Base-by-base conservation (phyloP, 2,888 invertebrate species). In the Empis livida region DNA sequence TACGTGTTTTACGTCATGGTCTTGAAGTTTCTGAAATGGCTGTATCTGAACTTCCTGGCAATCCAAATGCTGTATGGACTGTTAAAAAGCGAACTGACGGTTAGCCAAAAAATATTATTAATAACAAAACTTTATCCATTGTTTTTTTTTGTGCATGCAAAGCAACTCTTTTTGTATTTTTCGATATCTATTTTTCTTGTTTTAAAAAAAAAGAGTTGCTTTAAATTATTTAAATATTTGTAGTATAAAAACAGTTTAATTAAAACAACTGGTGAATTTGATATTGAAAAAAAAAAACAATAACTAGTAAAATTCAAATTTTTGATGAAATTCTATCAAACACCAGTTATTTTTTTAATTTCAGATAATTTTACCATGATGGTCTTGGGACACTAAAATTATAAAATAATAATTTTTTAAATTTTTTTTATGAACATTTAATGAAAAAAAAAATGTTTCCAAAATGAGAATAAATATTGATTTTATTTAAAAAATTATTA, bases 21-120 rank as follows among this genome's bases (percentile, higher is more conserved):
- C 74, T 99, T 44, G 99, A 97, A 75, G 96, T 99, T 2, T 91
- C 95, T 0, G 99, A 99, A 72, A 99, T 99, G 99, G 99, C 99
- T 49, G 96, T 99, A 3, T 96, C 96, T 20, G 99, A 99, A 70
- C 73, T 99, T 56, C 99, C 99, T n/a, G 97, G 97, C 63, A 97
- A 94, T 63, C 99, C 99, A 3, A 99, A 96, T 73, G 97, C 97
- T 59, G 99, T 99, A 2, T 99, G 99, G 99, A 99, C 99, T 30
- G 99, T 99, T 16, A 91, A 94, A 65, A 80, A 88, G 60, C 82
- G 93, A 67, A 82, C 89, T 64, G 97, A 99, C 75, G 99, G 96
- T 96, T 73, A 85, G 84, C 76, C 56, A 27, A 27, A 27, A 6
- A 6, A 8, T 20, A 20, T 5, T 20, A 20, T 27, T 27, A 27